phyloP scores from a whole-genome alignment of 2,113 vertebrate species.

The Epinephelus lanceolatus region DNA sequence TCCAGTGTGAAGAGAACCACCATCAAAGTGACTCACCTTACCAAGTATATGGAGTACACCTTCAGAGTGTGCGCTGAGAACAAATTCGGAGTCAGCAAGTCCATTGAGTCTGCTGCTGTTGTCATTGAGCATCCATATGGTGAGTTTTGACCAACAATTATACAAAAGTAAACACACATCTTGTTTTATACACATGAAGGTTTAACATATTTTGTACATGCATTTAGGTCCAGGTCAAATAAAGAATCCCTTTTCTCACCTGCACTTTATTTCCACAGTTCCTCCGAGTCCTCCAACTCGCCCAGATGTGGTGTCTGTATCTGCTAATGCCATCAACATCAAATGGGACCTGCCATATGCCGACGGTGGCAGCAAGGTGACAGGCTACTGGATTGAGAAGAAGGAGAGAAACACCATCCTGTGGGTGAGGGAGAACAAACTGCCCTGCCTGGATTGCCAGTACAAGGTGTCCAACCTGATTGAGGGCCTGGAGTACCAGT shows the following conservation, averaged over 20 bases:
- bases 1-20: slow-evolving; percentile 98
- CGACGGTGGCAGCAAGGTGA: slow-evolving; percentile 95
- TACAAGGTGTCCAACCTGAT: slow-evolving; percentile 94
- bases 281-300: slow-evolving; percentile 95
- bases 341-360: slow-evolving; percentile 97
- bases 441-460: slow-evolving; percentile 92
- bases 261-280: slow-evolving; percentile 80
- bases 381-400: slow-evolving; percentile 99
- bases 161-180: not conserved
- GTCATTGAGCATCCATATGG: slow-evolving; percentile 97
- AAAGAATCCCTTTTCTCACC: not conserved
- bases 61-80: slow-evolving; percentile 97
- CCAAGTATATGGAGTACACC: slow-evolving; percentile 98
- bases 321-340: slow-evolving; percentile 92
- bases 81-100: slow-evolving; percentile 97
- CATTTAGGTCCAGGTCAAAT: not conserved
- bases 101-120: slow-evolving; percentile 90
- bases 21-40: slow-evolving; percentile 95
- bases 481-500: slow-evolving; percentile 98
- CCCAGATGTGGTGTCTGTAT: slow-evolving; percentile 92
- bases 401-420: slow-evolving; percentile 98
- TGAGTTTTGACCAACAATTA: slow-evolving; percentile 77
- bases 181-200: not conserved
- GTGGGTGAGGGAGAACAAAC: slow-evolving; percentile 98
- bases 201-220: not conserved